phyloP scores from a whole-genome alignment of 1,140 invertebrate species.

The Diorhabda sublineata region DNA sequence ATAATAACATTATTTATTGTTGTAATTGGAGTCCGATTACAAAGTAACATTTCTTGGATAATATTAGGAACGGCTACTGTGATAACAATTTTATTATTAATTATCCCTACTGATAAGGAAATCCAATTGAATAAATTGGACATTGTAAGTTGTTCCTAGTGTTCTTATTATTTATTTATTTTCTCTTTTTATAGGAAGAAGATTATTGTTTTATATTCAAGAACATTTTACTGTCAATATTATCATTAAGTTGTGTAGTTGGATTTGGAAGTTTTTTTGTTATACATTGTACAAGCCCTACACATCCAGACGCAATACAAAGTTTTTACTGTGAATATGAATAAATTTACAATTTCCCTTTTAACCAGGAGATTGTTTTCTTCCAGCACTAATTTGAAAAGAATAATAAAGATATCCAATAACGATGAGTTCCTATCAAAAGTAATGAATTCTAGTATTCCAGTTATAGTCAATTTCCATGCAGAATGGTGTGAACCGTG shows the following conservation, averaged over 20 bases:
- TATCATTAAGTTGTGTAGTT: constrained; percentile 49
- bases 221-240: constrained; percentile 48
- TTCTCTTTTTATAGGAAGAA: constrained; percentile 51
- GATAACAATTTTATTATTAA: constrained; percentile 52
- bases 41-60: constrained; percentile 53
- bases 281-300: constrained; percentile 50
- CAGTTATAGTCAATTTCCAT: constrained; percentile 83
- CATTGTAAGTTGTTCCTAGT: constrained; percentile 27
- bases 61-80: constrained; percentile 48
- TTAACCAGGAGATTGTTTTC: constrained; percentile 24
- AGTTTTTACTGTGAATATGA: constrained; percentile 28
- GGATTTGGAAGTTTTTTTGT: constrained; percentile 52
- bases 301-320: constrained; percentile 43
- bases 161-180: constrained; percentile 6
- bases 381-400: constrained; percentile 41
- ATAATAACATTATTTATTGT: constrained; percentile 52
- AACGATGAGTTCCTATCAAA: constrained; percentile 59
- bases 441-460: constrained; percentile 76
- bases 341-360: constrained; percentile 23
- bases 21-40: constrained; percentile 53
- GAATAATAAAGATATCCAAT: constrained; percentile 54
- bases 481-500: constrained; percentile 95
- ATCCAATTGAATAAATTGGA: constrained; percentile 42
- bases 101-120: constrained; percentile 51
- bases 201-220: constrained; percentile 57